Evolutionary conservation across 2,888 invertebrate genomes (phyloP).

Genomic region (Mamestra brassicae): DNA sequence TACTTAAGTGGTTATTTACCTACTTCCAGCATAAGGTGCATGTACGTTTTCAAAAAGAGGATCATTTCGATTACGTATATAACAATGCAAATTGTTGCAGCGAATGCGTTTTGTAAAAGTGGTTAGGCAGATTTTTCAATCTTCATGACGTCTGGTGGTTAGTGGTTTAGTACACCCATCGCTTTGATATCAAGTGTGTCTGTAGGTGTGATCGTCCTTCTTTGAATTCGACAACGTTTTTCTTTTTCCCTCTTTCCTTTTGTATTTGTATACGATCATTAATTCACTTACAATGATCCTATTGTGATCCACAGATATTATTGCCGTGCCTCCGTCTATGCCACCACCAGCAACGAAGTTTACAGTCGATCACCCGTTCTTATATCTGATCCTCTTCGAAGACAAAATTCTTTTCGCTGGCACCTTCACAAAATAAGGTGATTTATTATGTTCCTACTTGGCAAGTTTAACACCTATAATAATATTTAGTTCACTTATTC

Average conservation of each 20-base stretch:
- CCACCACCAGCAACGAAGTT: constrained; percentile 65
- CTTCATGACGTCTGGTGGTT: too few relatives aligned
- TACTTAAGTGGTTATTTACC: neutral
- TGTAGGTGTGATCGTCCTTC: neutral
- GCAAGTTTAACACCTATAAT: neutral
- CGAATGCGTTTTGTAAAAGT: neutral
- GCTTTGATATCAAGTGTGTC: neutral
- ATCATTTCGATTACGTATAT: too few relatives aligned
- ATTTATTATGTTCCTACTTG: constrained; percentile 15
- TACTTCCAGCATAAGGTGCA: neutral
- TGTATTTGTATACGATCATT: neutral
- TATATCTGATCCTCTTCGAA: constrained; percentile 71
- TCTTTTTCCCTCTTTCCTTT: neutral
- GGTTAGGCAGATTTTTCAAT: neutral
- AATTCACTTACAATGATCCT: constrained; percentile 13
- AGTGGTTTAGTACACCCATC: too few relatives aligned
- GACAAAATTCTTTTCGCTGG: constrained; percentile 73
- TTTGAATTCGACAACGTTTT: neutral
- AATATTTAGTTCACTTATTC: neutral
- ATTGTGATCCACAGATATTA: constrained; percentile 50
- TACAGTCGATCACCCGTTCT: constrained; percentile 73
- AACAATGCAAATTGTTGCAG: too few relatives aligned
- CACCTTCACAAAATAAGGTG: constrained; percentile 66
- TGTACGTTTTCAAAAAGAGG: neutral
- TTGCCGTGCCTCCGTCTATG: constrained; percentile 51